Conservation (phyloP, 2,113 vertebrate genomes). For the Pseudois nayaur region DNA sequence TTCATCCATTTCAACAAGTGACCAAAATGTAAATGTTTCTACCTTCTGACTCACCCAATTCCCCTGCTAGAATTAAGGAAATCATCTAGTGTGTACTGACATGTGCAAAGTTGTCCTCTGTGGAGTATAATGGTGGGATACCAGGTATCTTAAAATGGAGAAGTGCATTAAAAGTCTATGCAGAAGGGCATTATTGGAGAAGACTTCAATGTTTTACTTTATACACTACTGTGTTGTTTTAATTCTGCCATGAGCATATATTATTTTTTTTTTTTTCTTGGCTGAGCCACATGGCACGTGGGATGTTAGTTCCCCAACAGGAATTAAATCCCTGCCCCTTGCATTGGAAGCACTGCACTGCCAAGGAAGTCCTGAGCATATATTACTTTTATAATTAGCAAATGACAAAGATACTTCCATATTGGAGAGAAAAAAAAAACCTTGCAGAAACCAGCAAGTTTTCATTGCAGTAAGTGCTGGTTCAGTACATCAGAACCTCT, state of each 20-base stretch:
- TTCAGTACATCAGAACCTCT: neutral
- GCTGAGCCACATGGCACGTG: neutral
- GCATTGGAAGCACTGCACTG: neutral
- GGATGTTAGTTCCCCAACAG: neutral
- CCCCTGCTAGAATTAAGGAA: neutral
- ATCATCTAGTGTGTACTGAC: neutral
- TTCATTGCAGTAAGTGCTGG: neutral
- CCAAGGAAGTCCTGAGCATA: neutral
- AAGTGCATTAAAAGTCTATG: neutral
- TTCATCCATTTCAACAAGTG: neutral
- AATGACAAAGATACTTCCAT: neutral
- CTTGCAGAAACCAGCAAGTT: neutral
- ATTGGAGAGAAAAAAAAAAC: neutral
- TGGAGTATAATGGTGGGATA: neutral
- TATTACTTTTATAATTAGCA: neutral
- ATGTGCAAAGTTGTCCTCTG: neutral
- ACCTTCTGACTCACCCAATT: neutral
- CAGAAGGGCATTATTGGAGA: neutral
- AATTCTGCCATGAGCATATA: neutral
- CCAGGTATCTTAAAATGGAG: neutral
- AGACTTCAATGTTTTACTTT: neutral
- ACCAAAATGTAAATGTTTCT: slow-evolving; percentile 4
- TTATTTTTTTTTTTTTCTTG: neutral
- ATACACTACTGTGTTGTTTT: neutral
- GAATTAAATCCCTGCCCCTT: neutral